Conservation (phyloP, 2,888 invertebrate genomes). For the Baccha elongata region DNA sequence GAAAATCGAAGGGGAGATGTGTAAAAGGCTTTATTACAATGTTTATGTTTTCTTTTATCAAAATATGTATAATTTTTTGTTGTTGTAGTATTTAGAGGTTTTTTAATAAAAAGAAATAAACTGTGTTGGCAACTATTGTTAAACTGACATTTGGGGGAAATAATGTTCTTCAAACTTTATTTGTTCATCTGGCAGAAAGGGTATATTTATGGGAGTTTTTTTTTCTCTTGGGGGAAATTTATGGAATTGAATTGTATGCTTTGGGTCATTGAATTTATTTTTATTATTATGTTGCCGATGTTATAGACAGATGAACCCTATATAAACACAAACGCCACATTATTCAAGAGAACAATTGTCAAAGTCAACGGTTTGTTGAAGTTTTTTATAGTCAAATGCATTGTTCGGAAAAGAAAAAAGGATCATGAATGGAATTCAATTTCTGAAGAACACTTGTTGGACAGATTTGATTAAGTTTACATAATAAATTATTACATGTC, state of each 20-base stretch:
- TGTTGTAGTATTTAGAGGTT: slow-evolving; percentile 40
- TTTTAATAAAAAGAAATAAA: slow-evolving; percentile 25
- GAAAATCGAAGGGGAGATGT: slow-evolving; percentile 37
- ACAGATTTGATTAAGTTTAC: slow-evolving; percentile 11
- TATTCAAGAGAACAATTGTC: slow-evolving; percentile 9
- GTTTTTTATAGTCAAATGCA: slow-evolving; percentile 36
- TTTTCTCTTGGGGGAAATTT: slow-evolving; percentile 37
- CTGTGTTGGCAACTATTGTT: slow-evolving; percentile 59
- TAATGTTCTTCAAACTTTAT: slow-evolving; percentile 50
- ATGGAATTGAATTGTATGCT: slow-evolving; percentile 66
- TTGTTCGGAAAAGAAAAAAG: slow-evolving; percentile 33
- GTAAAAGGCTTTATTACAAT: slow-evolving; percentile 73
- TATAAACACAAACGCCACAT: slow-evolving; percentile 59
- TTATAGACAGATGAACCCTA: background rate
- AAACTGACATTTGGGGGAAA: slow-evolving; percentile 47
- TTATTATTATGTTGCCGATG: slow-evolving; percentile 16
- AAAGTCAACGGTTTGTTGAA: slow-evolving; percentile 45
- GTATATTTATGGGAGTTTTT: slow-evolving; percentile 61
- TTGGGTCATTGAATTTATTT: slow-evolving; percentile 60
- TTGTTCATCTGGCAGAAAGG: slow-evolving; percentile 60
- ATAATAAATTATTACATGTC: background rate
- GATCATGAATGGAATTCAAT: background rate
- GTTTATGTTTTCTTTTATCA: slow-evolving; percentile 63
- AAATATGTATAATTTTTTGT: slow-evolving; percentile 18
- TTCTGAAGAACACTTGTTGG: slow-evolving; percentile 3